Evolutionary conservation across 2,113 vertebrate genomes (phyloP), one percentile per base, ranked within the genome.

Genomic region (Scopus umbretta): DNA sequence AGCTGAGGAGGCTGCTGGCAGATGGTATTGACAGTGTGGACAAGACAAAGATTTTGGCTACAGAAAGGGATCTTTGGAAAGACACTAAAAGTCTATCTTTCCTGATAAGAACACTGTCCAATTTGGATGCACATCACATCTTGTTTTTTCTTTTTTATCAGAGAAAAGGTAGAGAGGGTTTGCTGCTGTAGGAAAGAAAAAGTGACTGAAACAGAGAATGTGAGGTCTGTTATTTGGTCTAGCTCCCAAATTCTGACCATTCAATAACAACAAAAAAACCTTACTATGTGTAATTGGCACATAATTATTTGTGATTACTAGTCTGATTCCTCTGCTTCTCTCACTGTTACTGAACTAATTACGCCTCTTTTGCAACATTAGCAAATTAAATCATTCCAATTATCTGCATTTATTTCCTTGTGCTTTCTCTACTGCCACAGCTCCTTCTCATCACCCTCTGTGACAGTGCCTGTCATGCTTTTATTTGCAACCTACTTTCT

Each of bases 11-110:
- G 95, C 86, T 94, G 85, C 96, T 97, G 98, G 96, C 98, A 98
- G 98, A 98, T 98, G 97, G 98, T 97, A 96, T 82, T 97, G 97
- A 97, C 97, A 97, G 97, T 97, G 97, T 97, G 96, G 98, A 97
- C 97, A 97, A 98, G 98, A 97, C 97, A 83, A 78, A 94, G 97
- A 95, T 96, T 97, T 97, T 97, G 97, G 96, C 96, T 89, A 85
- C 87, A 66, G 90, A 97, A 96, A 96, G 91, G 38, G 89, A 96
- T 96, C 97, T 97, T 96, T 91, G 95, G 96, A 96, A 96, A 97
- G 96, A 95, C 56, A 43, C 91, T 95, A 94, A 94, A 97, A 97
- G 95, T 96, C 95, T 87, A 80, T 94, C 92, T 95, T 95, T 87
- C 75, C 59, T 80, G 91, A 91, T 92, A 95, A 95, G 89, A 91